Evolutionary conservation across 2,888 invertebrate genomes (phyloP), one percentile per base, ranked within the genome.

Genomic region (Calliphora vomitoria): DNA sequence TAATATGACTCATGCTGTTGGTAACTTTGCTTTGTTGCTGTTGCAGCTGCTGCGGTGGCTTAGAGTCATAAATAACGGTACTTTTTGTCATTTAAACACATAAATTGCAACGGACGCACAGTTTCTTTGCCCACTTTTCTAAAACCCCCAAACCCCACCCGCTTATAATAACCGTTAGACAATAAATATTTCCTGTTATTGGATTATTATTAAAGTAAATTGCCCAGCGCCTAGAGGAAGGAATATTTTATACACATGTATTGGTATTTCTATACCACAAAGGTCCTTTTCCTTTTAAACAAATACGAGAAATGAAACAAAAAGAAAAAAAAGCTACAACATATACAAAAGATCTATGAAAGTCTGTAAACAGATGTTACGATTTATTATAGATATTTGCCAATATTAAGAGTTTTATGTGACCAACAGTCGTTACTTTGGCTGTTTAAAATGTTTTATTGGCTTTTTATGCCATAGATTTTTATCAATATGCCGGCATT

Each of bases 11-110:
- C 20, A 35, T 60, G 58, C 82, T 68, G 47, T 35, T 53, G 68
- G 15, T 82, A 60, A 82, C 47, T 68, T 60, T 72, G 41, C 60
- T 72, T 82, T 76, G 82, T 69, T 79, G 78, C 62, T 86, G 85
- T 72, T 85, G 82, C 80, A 64, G 64, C 68, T 53, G 72, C 88
- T 82, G 84, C 75, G 85, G 87, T 82, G 82, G 82, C 85, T 86
- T 87, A 82, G 72, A 86, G 85, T 84, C 91, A 93, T 93, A 93
- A 93, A 93, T 93, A 92, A 93, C 92, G 91, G 91, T 91, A 93
- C 92, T 93, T 93, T 85, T 92, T 93, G 92, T 92, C 89, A 93
- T 93, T 89, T 86, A 85, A 87, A 82, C 81, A 81, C 87, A 90
- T 89, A 89, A 90, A 90, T 89, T 89, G 89, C 88, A 90, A 88